Evolutionary conservation across 2,797 vertebrate species (phyloP).

Genomic region (Champsocephalus gunnari): DNA sequence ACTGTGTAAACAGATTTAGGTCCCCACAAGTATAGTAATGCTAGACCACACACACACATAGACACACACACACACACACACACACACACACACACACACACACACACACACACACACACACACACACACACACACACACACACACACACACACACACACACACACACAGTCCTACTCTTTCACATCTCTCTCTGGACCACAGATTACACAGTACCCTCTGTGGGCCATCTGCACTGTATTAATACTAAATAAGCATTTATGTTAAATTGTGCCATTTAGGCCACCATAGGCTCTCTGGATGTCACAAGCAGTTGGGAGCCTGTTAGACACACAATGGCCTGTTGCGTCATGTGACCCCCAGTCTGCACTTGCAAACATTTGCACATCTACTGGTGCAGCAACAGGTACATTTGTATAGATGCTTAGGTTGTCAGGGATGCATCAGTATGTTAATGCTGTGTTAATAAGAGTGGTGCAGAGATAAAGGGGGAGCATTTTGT

Average conservation of each 20-base stretch:
- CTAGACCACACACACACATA: too few relatives aligned
- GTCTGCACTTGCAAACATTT: background rate
- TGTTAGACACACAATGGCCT: slow-evolving; percentile 10
- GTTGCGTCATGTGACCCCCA: background rate
- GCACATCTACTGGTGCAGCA: background rate
- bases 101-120: slow-evolving; percentile 11
- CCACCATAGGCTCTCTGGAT: slow-evolving; percentile 21
- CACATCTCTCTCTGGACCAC: slow-evolving; percentile 35
- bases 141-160: slow-evolving; percentile 14
- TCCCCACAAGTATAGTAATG: too few relatives aligned
- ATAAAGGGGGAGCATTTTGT: background rate
- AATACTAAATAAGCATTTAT: slow-evolving; percentile 63
- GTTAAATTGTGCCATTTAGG: slow-evolving; percentile 57
- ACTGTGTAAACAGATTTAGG: too few relatives aligned
- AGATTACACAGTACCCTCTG: slow-evolving; percentile 65
- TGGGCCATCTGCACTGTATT: slow-evolving; percentile 72
- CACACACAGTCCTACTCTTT: slow-evolving; percentile 9
- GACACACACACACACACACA: slow-evolving; percentile 12
- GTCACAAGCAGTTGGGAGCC: slow-evolving; percentile 18
- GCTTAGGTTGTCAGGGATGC: background rate
- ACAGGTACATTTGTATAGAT: background rate
- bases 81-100: background rate
- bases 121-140: slow-evolving; percentile 13
- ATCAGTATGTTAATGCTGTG: background rate
- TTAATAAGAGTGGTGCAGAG: background rate